These are phyloP conservation scores for Pelagia noctiluca DNA, from an alignment of 30 jellyfish, hydroid and myxozoan genomes.

Conservation along the genomic window DNA sequence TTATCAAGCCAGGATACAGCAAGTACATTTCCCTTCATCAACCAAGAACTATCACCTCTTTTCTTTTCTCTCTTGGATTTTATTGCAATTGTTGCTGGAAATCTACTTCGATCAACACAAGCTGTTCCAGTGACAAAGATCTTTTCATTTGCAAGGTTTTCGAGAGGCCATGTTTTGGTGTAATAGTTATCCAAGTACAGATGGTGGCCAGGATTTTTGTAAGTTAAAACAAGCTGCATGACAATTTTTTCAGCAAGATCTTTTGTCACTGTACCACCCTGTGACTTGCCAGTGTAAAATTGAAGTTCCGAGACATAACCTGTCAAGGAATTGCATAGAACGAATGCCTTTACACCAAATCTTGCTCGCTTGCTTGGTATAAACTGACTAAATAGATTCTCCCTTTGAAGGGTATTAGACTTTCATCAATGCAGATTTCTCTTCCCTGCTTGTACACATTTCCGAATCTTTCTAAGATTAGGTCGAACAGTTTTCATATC, in stretches of 20 bases:
- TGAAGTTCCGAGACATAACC: constrained; percentile 30
- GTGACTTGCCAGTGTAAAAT: constrained; percentile 9
- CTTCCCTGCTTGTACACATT: constrained; percentile 31
- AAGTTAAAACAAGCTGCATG: not conserved
- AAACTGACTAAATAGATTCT: constrained; percentile 30
- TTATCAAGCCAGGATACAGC: constrained; percentile 10
- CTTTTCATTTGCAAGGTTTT: constrained; percentile 4
- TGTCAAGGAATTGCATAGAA: not conserved
- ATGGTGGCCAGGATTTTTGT: constrained; percentile 1
- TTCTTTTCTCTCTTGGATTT: not conserved
- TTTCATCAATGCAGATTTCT: constrained; percentile 29
- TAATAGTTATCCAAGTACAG: constrained; percentile 42
- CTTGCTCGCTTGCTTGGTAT: constrained; percentile 42
- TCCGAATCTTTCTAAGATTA: constrained; percentile 2
- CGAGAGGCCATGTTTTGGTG: constrained; percentile 43
- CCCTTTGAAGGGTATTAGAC: constrained; percentile 32
- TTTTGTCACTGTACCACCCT: constrained; percentile 12
- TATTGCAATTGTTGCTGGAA: not conserved
- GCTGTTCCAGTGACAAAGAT: constrained; percentile 49
- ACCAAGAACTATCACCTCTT: not conserved
- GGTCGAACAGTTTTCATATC: not conserved
- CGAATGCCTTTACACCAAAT: constrained; percentile 45
- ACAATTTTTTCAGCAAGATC: constrained; percentile 30
- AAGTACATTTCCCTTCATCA: constrained; percentile 13
- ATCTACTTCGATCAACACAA: constrained; percentile 11